Evolutionary conservation across 2,888 invertebrate species (phyloP).

Genomic region (Eupithecia centaureata): DNA sequence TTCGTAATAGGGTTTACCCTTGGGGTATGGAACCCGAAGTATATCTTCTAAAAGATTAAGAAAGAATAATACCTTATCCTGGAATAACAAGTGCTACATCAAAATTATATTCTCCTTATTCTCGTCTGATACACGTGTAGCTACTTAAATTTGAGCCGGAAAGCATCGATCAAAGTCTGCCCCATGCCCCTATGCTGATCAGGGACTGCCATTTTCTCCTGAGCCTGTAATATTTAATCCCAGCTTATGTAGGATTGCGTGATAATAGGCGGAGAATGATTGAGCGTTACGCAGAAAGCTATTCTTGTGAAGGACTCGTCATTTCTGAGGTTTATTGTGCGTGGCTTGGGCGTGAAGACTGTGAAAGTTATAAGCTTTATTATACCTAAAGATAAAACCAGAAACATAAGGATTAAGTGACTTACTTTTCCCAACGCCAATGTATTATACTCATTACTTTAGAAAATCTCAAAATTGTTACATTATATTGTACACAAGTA

Average conservation of each 20-base stretch:
- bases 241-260: conserved; percentile 59
- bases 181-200: conserved; percentile 45
- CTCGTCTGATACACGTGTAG: conserved; percentile 43
- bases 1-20: no score
- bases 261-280: conserved; percentile 63
- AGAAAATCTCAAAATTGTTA: no score
- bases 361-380: no score
- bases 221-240: conserved; percentile 61
- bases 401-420: neutral
- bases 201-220: conserved; percentile 49
- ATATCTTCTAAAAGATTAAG: neutral
- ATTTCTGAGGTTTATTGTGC: conserved; percentile 10
- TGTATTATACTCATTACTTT: no score
- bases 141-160: conserved; percentile 42
- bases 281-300: conserved; percentile 53
- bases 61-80: neutral
- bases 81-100: conserved; percentile 15
- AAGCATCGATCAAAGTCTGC: conserved; percentile 65
- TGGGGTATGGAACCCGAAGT: no score
- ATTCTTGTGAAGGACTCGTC: conserved; percentile 27
- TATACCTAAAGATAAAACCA: neutral
- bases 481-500: no score
- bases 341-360: neutral
- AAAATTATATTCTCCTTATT: conserved; percentile 19
- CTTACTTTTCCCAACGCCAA: neutral